A percentile compares a stretch with the other conserved stretches of the same genome.
These are phyloP conservation scores for Paralichthys olivaceus DNA, from an alignment of 2,113 vertebrate species.

Conservation along the genomic window DNA sequence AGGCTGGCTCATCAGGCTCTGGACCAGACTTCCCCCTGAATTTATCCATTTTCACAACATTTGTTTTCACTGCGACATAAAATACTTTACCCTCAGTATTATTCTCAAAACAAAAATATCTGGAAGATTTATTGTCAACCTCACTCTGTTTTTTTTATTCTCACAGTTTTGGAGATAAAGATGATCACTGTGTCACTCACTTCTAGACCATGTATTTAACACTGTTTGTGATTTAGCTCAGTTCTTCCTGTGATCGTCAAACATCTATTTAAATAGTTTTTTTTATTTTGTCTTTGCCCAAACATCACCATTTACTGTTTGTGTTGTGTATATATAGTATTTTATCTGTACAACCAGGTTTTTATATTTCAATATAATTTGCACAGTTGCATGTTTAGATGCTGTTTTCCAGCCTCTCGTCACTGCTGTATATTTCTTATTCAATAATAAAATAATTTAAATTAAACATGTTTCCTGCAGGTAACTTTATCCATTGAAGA, in stretches of 20 bases:
- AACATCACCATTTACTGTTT: background rate
- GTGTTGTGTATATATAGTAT: slow-evolving; percentile 1
- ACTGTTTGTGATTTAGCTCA: background rate
- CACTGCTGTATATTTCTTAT: slow-evolving; percentile 23
- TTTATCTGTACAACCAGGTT: slow-evolving; percentile 4
- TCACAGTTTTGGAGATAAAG: background rate
- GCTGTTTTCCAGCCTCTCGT: background rate
- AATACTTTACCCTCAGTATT: background rate
- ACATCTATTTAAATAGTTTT: background rate
- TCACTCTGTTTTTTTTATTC: background rate
- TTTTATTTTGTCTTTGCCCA: background rate
- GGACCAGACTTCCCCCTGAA: slow-evolving; percentile 36
- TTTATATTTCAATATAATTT: slow-evolving; percentile 3
- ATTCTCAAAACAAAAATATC: background rate
- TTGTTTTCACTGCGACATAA: background rate
- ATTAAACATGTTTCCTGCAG: slow-evolving; percentile 7
- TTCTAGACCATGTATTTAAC: background rate
- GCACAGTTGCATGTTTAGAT: background rate
- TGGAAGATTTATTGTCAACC: background rate
- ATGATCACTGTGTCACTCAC: background rate
- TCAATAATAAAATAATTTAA: slow-evolving; percentile 21
- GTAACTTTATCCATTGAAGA: background rate
- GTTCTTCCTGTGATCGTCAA: background rate
- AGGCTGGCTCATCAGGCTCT: slow-evolving; percentile 70
- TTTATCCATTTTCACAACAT: background rate